Conservation (phyloP, 2,888 invertebrate genomes). For the Polymixis lichenea region DNA sequence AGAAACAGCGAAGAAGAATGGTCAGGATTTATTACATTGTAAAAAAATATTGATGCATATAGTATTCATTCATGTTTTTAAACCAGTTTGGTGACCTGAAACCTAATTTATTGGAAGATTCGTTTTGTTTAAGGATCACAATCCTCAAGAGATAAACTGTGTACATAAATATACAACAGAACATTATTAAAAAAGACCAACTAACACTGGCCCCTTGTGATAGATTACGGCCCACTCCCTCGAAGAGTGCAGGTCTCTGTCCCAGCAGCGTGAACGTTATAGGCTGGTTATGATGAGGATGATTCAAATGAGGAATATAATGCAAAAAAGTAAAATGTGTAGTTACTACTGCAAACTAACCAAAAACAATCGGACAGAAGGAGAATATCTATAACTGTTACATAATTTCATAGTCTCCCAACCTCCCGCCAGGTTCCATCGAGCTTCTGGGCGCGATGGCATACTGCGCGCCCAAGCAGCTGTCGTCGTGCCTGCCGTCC, state of each 20-base stretch:
- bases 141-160: neutral
- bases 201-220: no score
- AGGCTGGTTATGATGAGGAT: no score
- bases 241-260: no score
- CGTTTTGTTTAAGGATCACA: neutral
- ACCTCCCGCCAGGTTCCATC: constrained; percentile 93
- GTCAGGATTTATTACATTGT: neutral
- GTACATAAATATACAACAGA: neutral
- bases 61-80: neutral
- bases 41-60: neutral
- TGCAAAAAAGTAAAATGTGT: neutral
- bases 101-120: neutral
- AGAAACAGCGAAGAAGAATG: neutral
- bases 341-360: neutral
- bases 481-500: constrained; percentile 99
- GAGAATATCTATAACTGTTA: neutral
- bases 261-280: no score
- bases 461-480: constrained; percentile 99
- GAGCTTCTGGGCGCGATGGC: constrained; percentile 99
- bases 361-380: neutral
- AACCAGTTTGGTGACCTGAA: neutral
- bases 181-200: no score
- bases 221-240: no score
- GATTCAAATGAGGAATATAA: neutral
- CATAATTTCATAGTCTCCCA: neutral